Percentiles rank a stretch among this genome's conserved stretches.
Evolutionary conservation across 2,113 vertebrate genomes (phyloP).

Genomic region (Rhodinocichla rosea): DNA sequence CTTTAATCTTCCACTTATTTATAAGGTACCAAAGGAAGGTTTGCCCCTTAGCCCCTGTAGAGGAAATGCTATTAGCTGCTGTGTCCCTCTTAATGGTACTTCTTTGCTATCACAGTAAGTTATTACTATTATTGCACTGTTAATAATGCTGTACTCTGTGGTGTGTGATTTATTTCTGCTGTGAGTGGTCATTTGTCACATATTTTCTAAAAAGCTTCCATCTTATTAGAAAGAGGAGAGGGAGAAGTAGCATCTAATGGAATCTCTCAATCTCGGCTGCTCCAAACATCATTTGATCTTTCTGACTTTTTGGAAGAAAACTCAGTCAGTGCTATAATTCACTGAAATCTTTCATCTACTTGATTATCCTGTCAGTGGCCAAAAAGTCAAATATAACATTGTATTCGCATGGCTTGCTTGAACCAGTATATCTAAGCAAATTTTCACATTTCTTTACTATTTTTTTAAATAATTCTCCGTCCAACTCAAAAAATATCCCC

Average conservation of each 20-base stretch:
- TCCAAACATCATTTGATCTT: slow-evolving; percentile 21
- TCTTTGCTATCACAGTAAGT: slow-evolving; percentile 26
- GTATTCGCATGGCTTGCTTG: neutral
- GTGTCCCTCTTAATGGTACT: slow-evolving; percentile 30
- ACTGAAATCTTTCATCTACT: neutral
- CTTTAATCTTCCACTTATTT: slow-evolving; percentile 4
- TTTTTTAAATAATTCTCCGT: neutral
- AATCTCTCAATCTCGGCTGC: slow-evolving; percentile 26
- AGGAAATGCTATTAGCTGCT: slow-evolving; percentile 33
- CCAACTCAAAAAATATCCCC: neutral
- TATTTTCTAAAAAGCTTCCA: slow-evolving; percentile 48
- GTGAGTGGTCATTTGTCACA: slow-evolving; percentile 33
- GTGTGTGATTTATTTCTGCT: slow-evolving; percentile 46
- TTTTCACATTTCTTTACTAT: neutral
- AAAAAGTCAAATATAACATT: neutral
- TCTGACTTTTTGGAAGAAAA: slow-evolving; percentile 28
- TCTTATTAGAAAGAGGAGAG: slow-evolving; percentile 35
- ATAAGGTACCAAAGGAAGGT: neutral
- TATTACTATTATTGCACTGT: slow-evolving; percentile 55
- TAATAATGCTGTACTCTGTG: slow-evolving; percentile 41
- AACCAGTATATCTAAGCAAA: neutral
- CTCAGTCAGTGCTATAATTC: slow-evolving; percentile 7
- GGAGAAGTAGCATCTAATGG: slow-evolving; percentile 13
- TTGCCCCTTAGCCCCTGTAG: neutral
- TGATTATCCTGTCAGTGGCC: slow-evolving; percentile 8